A percentile compares a stretch with the other conserved stretches of the same genome.
These are phyloP conservation scores for Lepidostoma basale DNA, from an alignment of 1,140 invertebrate genomes.

Conservation along the genomic window DNA sequence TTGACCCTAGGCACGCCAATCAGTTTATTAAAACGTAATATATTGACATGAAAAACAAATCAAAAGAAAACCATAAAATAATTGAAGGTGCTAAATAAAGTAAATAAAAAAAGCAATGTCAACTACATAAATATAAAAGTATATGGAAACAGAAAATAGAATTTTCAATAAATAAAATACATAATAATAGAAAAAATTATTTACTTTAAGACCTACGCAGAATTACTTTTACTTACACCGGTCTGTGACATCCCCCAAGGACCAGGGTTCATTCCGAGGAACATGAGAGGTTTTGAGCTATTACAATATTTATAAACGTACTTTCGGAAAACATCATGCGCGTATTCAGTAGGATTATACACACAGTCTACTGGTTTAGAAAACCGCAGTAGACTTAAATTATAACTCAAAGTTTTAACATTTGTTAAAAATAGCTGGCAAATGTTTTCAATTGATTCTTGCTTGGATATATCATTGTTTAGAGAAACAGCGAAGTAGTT, in stretches of 20 bases:
- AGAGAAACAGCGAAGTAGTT: neutral
- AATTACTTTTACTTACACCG: slow-evolving; percentile 70
- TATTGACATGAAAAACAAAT: no score
- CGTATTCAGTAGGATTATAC: slow-evolving; percentile 88
- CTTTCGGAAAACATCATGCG: slow-evolving; percentile 71
- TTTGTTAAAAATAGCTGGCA: neutral
- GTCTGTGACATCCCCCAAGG: slow-evolving; percentile 95
- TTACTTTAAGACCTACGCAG: no score
- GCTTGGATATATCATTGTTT: neutral
- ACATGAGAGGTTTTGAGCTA: slow-evolving; percentile 73
- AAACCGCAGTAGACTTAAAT: slow-evolving; percentile 47
- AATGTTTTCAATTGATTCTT: neutral
- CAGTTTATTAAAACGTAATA: no score
- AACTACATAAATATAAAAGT: no score
- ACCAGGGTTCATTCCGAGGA: slow-evolving; percentile 93
- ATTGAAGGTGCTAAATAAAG: no score
- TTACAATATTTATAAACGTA: slow-evolving; percentile 74
- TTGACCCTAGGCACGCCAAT: no score
- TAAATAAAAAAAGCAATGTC: no score
- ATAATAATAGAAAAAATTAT: no score
- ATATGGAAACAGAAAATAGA: neutral
- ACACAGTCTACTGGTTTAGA: slow-evolving; percentile 63
- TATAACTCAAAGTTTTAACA: neutral
- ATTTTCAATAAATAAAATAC: slow-evolving; percentile 25
- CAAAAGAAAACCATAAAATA: no score